Conservation (phyloP, 1,140 invertebrate species). For the Drosophila ercepeae region DNA sequence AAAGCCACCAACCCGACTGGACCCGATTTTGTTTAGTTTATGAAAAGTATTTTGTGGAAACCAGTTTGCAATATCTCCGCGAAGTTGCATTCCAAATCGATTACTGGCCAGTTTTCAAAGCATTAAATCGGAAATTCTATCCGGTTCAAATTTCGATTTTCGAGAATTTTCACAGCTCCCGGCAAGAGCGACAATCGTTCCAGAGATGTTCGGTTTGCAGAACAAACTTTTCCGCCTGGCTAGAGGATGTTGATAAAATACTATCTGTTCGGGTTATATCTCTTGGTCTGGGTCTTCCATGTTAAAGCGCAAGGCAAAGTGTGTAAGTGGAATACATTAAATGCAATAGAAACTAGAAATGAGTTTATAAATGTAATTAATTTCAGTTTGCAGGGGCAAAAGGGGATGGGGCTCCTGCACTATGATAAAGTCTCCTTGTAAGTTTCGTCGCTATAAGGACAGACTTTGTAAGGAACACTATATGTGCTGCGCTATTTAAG, state of each 20-base stretch:
- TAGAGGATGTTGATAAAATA: neutral
- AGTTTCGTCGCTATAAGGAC: neutral
- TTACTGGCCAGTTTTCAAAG: neutral
- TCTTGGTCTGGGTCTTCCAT: neutral
- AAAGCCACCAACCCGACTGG: conserved; percentile 30
- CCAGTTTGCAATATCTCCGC: conserved; percentile 18
- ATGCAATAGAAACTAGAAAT: neutral
- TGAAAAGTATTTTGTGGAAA: conserved; percentile 26
- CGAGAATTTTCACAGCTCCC: neutral
- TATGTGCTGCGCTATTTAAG: neutral
- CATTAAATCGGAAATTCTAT: conserved; percentile 1
- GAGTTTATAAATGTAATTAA: neutral
- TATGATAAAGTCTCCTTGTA: neutral
- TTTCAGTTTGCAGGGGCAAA: neutral
- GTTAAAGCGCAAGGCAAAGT: neutral
- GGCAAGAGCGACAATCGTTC: neutral
- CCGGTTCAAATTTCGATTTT: neutral
- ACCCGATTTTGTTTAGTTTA: conserved; percentile 40
- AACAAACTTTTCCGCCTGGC: neutral
- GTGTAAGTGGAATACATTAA: conserved; percentile 6
- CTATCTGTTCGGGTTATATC: neutral
- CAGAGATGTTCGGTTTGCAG: neutral
- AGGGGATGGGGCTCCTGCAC: neutral
- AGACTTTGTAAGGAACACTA: neutral
- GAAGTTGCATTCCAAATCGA: neutral